Evolutionary conservation across 2,113 vertebrate genomes (phyloP), one percentile per base, ranked within the genome.

Genomic region (Orycteropus afer): DNA sequence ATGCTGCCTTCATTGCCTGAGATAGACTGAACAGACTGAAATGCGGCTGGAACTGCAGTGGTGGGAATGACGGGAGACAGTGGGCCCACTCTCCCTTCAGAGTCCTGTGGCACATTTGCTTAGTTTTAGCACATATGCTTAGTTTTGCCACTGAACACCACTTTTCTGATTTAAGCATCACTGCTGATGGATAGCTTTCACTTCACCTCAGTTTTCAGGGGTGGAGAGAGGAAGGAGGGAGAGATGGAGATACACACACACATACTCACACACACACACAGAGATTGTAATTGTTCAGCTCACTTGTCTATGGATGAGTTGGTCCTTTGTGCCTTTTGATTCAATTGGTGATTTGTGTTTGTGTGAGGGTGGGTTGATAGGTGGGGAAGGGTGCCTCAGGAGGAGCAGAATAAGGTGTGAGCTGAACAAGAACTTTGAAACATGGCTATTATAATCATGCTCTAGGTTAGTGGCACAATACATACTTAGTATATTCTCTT

Each of bases 61-160:
- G 61, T 13, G 14, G 49, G 0, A 2, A 10, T 15, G 0, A 22
- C 13, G 32, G 7, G 25, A 27, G 8, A 0, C 0, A 7, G 55
- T 7, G 5, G 42, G 1, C 18, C 8, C 18, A 5, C 3, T 22
- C 23, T 57, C 12, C 27, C 47, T 90, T 69, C 45, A 22, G 84
- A 53, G 47, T 90, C 22, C 12, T 45, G 3, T 5, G 49, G 23
- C 59, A 53, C 8, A 42, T 49, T 12, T n/a, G n/a, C n/a, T n/a
- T n/a, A n/a, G n/a, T n/a, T n/a, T n/a, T n/a, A n/a, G n/a, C n/a
- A n/a, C n/a, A n/a, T n/a, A n/a, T 69, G 65, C 20, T 69, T 22
- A 55, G 59, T 57, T 65, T n/a, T 49, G 15, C 51, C 13, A 42
- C 13, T 53, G n/a, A 63, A 90, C 15, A 40, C 32, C 59, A 84